A percentile compares a stretch with the other conserved stretches of the same genome.
Conservation (phyloP, 2,888 invertebrate genomes). For the Laothoe populi region DNA sequence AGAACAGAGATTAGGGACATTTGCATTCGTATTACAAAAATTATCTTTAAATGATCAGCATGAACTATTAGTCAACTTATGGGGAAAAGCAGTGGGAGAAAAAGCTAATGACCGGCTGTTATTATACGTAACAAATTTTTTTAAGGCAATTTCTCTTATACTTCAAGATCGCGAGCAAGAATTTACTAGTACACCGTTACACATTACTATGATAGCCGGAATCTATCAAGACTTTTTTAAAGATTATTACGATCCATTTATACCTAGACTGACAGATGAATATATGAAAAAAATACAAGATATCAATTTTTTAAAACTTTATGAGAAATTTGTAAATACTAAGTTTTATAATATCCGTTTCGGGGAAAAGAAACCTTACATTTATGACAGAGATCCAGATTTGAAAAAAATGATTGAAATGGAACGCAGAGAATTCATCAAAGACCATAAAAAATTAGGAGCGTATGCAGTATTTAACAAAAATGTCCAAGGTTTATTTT, state of each 20-base stretch:
- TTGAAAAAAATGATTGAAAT: constrained; percentile 35
- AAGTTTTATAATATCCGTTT: constrained; percentile 40
- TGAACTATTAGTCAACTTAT: constrained; percentile 32
- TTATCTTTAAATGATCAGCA: constrained; percentile 33
- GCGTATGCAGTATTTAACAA: constrained; percentile 32
- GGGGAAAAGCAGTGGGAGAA: constrained; percentile 28
- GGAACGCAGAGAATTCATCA: constrained; percentile 31
- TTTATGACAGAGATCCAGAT: constrained; percentile 36
- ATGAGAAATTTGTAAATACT: constrained; percentile 35
- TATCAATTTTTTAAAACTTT: constrained; percentile 31
- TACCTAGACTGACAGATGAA: constrained; percentile 6
- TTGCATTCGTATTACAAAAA: constrained; percentile 37
- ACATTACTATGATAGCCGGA: constrained; percentile 40
- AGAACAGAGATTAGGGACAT: constrained; percentile 36
- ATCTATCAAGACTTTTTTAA: constrained; percentile 33
- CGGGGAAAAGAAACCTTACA: constrained; percentile 37
- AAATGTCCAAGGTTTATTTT: constrained; percentile 25
- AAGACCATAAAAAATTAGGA: constrained; percentile 34
- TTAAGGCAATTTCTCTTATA: not conserved
- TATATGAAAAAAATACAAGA: constrained; percentile 23
- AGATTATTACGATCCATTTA: constrained; percentile 14
- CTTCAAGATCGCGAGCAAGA: constrained; percentile 24
- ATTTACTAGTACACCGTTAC: constrained; percentile 38
- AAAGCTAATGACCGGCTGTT: not conserved
- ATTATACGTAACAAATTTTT: constrained; percentile 1